Conservation (phyloP, 1,140 invertebrate species). For the Nebria ingens region DNA sequence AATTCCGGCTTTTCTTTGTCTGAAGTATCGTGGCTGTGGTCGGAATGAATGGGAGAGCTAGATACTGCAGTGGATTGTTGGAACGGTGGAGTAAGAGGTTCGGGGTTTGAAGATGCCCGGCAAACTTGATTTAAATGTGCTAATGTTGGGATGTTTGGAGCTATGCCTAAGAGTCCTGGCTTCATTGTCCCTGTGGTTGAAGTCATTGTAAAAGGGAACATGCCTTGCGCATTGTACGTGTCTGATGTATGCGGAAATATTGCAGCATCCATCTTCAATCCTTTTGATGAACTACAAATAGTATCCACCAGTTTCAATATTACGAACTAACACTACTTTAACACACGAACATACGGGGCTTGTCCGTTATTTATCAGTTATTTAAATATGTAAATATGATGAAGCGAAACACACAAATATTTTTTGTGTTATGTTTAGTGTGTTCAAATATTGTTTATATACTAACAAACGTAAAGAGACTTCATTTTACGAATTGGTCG, state of each 20-base stretch:
- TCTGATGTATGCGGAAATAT: slow-evolving; percentile 29
- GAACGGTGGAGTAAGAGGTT: slow-evolving; percentile 30
- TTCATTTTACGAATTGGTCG: too few relatives aligned
- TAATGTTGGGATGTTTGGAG: slow-evolving; percentile 32
- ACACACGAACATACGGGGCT: slow-evolving; percentile 6
- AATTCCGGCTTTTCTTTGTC: slow-evolving; percentile 15
- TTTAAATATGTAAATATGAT: neutral
- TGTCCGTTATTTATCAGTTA: neutral
- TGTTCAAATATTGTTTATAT: too few relatives aligned
- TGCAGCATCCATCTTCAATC: slow-evolving; percentile 49
- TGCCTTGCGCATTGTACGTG: slow-evolving; percentile 30
- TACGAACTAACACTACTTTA: slow-evolving; percentile 7
- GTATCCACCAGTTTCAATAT: slow-evolving; percentile 8
- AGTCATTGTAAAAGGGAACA: slow-evolving; percentile 33
- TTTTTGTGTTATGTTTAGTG: slow-evolving; percentile 9
- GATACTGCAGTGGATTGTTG: slow-evolving; percentile 14
- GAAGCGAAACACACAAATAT: neutral
- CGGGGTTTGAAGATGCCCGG: slow-evolving; percentile 25
- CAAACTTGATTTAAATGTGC: slow-evolving; percentile 3
- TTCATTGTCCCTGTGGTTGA: slow-evolving; percentile 33
- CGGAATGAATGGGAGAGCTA: neutral
- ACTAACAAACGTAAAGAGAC: too few relatives aligned
- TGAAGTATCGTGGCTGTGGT: neutral
- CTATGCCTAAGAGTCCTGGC: slow-evolving; percentile 31
- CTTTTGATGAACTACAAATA: slow-evolving; percentile 47